phyloP scores from a whole-genome alignment of 1,140 invertebrate genomes.

The Dinoponera quadriceps region DNA sequence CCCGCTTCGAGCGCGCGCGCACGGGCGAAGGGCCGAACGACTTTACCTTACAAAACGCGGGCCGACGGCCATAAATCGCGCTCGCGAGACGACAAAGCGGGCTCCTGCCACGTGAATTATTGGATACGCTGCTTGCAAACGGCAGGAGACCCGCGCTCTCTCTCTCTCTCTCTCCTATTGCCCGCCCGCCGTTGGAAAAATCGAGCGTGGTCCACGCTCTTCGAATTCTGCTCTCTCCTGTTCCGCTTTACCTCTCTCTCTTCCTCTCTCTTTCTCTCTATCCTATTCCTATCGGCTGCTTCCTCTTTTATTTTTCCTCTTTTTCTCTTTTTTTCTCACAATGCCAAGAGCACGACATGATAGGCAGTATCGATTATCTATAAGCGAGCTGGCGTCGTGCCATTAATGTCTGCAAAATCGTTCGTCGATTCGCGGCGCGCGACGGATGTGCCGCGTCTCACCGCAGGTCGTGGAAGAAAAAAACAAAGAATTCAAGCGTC shows the following conservation, averaged over 20 bases:
- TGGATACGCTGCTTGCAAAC: constrained; percentile 61
- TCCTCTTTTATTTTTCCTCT: constrained; percentile 9
- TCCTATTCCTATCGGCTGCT: not conserved
- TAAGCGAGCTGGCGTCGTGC: constrained; percentile 49
- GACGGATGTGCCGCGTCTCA: not conserved
- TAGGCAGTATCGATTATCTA: constrained; percentile 67
- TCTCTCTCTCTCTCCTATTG: constrained; percentile 24
- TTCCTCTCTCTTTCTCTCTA: constrained; percentile 34
- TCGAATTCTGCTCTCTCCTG: not conserved
- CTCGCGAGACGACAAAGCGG: constrained; percentile 51
- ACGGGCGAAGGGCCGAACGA: constrained; percentile 11
- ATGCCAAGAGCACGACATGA: constrained; percentile 51
- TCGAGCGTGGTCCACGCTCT: constrained; percentile 31
- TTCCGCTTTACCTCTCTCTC: not conserved
- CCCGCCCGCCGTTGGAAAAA: constrained; percentile 36
- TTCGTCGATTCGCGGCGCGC: constrained; percentile 42
- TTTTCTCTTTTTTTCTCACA: constrained; percentile 1
- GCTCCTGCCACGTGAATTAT: constrained; percentile 58
- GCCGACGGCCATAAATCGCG: constrained; percentile 52
- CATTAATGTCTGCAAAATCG: constrained; percentile 64
- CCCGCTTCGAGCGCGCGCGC: constrained; percentile 13
- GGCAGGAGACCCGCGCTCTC: constrained; percentile 16
- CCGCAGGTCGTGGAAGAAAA: constrained; percentile 1
- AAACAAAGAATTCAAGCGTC: constrained; percentile 4
- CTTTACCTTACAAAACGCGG: constrained; percentile 51